These are phyloP conservation scores for Pangasius djambal DNA, from an alignment of 2,797 vertebrate species.

Conservation along the genomic window DNA sequence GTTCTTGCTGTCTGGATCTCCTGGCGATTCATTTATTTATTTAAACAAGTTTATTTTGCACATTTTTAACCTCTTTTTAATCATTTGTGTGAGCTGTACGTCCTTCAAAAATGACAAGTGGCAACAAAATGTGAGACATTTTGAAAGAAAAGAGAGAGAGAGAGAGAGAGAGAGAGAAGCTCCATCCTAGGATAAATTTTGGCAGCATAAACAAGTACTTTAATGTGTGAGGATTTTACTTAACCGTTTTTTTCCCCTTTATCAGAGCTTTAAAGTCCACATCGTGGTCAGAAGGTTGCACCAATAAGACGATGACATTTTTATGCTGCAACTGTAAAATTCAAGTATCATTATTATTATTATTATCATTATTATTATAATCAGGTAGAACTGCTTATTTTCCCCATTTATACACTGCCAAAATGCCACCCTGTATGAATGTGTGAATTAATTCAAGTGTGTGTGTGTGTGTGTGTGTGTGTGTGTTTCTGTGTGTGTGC, in stretches of 20 bases:
- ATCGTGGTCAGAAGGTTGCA: slow-evolving; percentile 39
- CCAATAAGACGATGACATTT: slow-evolving; percentile 27
- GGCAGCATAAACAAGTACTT: slow-evolving; percentile 53
- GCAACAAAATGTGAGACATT: background rate
- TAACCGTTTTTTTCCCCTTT: background rate
- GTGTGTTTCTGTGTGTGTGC: background rate
- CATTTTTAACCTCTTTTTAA: background rate
- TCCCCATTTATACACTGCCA: slow-evolving; percentile 63
- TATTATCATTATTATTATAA: slow-evolving; percentile 15
- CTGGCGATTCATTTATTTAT: background rate
- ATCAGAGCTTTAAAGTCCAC: slow-evolving; percentile 27
- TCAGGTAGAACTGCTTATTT: slow-evolving; percentile 41
- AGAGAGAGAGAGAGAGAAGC: background rate
- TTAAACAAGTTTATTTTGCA: background rate
- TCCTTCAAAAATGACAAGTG: slow-evolving; percentile 9
- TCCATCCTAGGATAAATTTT: slow-evolving; percentile 48
- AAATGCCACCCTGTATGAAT: slow-evolving; percentile 57
- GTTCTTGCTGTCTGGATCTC: background rate
- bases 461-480: slow-evolving; percentile 3
- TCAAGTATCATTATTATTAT: slow-evolving; percentile 47
- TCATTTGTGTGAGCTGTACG: background rate
- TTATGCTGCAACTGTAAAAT: slow-evolving; percentile 45
- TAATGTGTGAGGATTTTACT: background rate
- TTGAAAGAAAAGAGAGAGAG: background rate
- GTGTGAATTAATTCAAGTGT: slow-evolving; percentile 29